Percentiles rank a stretch among this genome's conserved stretches.
phyloP scores from a whole-genome alignment of 2,113 vertebrate species.

The Pycnonotus jocosus region DNA sequence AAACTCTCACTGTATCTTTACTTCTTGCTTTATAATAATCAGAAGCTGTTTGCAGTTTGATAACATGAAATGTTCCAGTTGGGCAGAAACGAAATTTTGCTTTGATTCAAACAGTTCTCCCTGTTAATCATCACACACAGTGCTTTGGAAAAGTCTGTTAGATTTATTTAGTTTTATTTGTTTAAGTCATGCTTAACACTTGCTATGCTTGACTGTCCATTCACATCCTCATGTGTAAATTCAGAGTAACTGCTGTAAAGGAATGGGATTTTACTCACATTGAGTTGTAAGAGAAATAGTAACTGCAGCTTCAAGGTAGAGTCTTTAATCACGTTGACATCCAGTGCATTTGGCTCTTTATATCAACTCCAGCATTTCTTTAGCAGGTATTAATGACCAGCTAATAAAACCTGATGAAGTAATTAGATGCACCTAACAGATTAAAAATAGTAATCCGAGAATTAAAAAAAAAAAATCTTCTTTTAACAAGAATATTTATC shows the following conservation, averaged over 20 bases:
- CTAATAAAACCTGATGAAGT: background rate
- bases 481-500: background rate
- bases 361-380: background rate
- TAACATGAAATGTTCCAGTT: background rate
- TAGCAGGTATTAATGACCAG: background rate
- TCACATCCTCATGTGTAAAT: background rate
- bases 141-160: background rate
- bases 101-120: background rate
- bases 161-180: background rate
- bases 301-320: background rate
- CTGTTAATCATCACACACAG: background rate
- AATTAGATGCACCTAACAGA: background rate
- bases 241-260: background rate
- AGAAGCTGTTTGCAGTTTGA: background rate
- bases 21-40: background rate
- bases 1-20: background rate
- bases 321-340: background rate
- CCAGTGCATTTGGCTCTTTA: background rate
- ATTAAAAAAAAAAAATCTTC: background rate
- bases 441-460: background rate
- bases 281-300: background rate
- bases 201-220: background rate
- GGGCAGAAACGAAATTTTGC: background rate
- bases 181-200: background rate
- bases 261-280: background rate